These are phyloP conservation scores for Paradoxurus hermaphroditus DNA, from an alignment of 2,113 vertebrate species.

Conservation along the genomic window DNA sequence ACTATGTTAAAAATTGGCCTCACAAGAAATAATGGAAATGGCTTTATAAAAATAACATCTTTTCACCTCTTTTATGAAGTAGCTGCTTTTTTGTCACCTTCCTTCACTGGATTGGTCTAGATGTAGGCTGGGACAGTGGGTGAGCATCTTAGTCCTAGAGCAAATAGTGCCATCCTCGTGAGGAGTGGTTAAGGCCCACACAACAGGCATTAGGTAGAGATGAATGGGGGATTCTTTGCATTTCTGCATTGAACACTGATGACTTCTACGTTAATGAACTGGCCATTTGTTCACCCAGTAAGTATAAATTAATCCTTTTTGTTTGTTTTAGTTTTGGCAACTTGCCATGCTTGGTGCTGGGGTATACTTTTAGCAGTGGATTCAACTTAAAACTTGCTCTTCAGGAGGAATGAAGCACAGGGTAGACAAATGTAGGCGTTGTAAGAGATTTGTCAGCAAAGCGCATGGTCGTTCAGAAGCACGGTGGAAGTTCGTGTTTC, in stretches of 20 bases:
- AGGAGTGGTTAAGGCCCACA: background rate
- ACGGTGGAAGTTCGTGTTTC: background rate
- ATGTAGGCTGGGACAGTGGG: background rate
- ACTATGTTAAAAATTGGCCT: background rate
- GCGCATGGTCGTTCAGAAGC: background rate
- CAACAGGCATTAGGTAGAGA: background rate
- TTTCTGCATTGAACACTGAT: background rate
- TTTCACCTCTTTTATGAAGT: background rate
- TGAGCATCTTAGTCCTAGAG: no score
- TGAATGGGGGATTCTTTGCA: background rate
- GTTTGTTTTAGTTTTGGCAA: background rate
- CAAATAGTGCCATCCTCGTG: background rate
- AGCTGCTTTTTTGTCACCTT: background rate
- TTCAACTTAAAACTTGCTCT: background rate
- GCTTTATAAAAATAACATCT: background rate
- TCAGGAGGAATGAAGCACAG: background rate
- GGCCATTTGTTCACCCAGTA: background rate
- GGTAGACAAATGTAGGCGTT: background rate
- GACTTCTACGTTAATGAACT: background rate
- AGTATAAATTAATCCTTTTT: background rate
- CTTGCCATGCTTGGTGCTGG: background rate
- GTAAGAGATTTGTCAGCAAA: background rate
- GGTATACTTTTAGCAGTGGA: background rate
- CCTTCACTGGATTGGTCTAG: background rate
- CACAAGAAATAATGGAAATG: background rate